phyloP scores from a whole-genome alignment of 2,113 vertebrate genomes.

The Cyrtonyx montezumae region DNA sequence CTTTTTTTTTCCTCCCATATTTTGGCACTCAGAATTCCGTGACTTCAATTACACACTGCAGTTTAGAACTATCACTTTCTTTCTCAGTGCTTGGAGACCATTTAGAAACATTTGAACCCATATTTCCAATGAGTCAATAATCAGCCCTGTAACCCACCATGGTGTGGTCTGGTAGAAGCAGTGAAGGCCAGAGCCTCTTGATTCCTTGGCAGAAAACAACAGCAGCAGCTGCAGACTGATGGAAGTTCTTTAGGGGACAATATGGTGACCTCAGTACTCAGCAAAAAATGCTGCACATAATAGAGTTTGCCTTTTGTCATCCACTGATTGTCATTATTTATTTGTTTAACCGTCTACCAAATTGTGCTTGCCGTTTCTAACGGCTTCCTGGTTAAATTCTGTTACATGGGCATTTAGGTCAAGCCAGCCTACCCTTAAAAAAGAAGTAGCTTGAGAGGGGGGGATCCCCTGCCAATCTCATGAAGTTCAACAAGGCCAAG shows the following conservation, averaged over 20 bases:
- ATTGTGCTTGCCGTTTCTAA: not conserved
- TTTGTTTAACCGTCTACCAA: not conserved
- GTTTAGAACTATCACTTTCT: not conserved
- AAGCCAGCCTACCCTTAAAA: not conserved
- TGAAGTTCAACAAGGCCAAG: too few relatives aligned
- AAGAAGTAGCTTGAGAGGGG: not conserved
- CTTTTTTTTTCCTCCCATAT: not conserved
- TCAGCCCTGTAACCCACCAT: not conserved
- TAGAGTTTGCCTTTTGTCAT: not conserved
- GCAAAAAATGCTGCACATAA: not conserved
- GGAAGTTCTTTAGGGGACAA: not conserved
- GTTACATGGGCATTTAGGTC: not conserved
- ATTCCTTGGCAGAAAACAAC: not conserved
- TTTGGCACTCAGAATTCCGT: not conserved
- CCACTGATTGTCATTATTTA: not conserved
- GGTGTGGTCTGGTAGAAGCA: not conserved
- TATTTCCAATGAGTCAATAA: not conserved
- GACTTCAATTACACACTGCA: not conserved
- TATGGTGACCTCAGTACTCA: not conserved
- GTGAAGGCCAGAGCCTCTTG: not conserved
- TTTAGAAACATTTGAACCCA: not conserved
- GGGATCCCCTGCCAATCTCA: too few relatives aligned
- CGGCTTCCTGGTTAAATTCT: not conserved
- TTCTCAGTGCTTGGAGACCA: not conserved
- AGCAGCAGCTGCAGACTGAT: not conserved